Base-by-base conservation (phyloP, 2,888 invertebrate species). In the Diaphora mendica region DNA sequence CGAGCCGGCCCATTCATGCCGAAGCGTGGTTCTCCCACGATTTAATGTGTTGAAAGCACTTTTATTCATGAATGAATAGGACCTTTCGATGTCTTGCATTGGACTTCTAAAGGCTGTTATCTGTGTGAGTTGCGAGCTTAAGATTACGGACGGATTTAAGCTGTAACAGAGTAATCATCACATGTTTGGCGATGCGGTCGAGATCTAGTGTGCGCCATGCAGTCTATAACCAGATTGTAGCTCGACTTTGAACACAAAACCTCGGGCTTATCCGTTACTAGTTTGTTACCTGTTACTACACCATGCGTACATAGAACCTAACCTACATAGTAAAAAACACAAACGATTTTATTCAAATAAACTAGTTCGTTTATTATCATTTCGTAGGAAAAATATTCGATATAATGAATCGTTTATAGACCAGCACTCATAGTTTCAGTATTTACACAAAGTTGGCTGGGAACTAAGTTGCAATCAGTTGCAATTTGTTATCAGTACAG, bases 401-500 rank as follows among this genome's bases (percentile, higher is more conserved):
- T 2, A 42, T 59, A 68, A 68, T 9, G 33, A n/a, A n/a, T n/a
- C n/a, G n/a, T n/a, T n/a, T n/a, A n/a, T n/a, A n/a, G n/a, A n/a
- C n/a, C n/a, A n/a, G n/a, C n/a, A n/a, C 20, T 48, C 33, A 35
- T 64, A 70, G 44, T 64, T 35, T n/a, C n/a, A n/a, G n/a, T 3
- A 35, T 3, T 8, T 33, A 9, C 51, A 70, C 51, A 39, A 35
- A 20, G 65, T 59, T 23, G 66, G 64, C 62, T 77, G 79, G 67
- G 73, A 74, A 80, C 75, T 70, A 48, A 77, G 73, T 77, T 74
- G 78, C 73, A 79, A 77, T 79, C 75, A 74, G 62, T 79, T 80
- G 80, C 80, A 80, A 79, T 79, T 76, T 77, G 75, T 71, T 74
- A 73, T 68, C 55, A 51, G 74, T 72, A 77, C 64, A 65, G 30